These are phyloP conservation scores for Sardina pilchardus DNA, from an alignment of 2,113 vertebrate species.

Conservation along the genomic window DNA sequence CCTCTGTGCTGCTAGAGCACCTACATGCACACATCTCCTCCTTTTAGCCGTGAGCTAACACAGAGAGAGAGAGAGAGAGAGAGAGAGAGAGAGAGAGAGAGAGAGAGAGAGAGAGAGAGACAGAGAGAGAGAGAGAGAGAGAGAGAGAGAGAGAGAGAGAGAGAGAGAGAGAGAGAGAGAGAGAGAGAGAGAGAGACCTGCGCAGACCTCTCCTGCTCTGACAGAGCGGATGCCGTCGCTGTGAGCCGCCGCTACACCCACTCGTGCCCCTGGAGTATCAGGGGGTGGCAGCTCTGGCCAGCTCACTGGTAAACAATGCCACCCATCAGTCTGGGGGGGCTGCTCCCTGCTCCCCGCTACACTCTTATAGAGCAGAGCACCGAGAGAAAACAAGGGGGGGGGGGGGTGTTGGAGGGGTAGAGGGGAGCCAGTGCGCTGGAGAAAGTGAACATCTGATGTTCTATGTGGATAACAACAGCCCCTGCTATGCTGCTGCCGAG, in stretches of 20 bases:
- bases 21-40: slow-evolving; percentile 25
- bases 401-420: slow-evolving; percentile 3
- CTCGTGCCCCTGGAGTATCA: background rate
- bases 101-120: background rate
- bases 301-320: slow-evolving; percentile 16
- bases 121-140: background rate
- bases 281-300: slow-evolving; percentile 5
- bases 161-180: background rate
- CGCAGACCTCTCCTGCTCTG: background rate
- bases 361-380: background rate
- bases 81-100: background rate
- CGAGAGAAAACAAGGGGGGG: slow-evolving; percentile 14
- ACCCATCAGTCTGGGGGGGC: background rate
- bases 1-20: slow-evolving; percentile 41
- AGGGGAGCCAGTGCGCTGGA: slow-evolving; percentile 8
- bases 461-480: slow-evolving; percentile 75
- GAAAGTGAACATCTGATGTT: slow-evolving; percentile 43
- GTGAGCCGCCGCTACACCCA: background rate
- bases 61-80: background rate
- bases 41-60: background rate
- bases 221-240: background rate
- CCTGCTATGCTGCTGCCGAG: slow-evolving; percentile 69
- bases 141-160: background rate
- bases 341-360: background rate
- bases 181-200: background rate